phyloP scores from a whole-genome alignment of 1,140 invertebrate genomes.

The Zaprionus taronus region DNA sequence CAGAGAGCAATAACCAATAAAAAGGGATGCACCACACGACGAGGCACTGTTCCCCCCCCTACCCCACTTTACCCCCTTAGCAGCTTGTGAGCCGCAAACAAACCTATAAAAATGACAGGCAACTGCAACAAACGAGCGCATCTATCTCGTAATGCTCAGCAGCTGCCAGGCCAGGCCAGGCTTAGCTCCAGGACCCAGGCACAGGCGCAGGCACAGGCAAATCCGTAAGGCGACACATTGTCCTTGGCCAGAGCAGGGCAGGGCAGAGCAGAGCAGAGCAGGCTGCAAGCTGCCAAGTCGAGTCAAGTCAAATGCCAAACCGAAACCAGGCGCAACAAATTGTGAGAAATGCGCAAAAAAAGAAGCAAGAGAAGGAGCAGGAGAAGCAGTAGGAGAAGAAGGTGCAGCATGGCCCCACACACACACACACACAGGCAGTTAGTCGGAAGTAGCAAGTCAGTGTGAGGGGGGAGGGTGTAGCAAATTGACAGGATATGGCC shows the following conservation, averaged over 20 bases:
- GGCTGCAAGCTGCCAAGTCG: constrained; percentile 44
- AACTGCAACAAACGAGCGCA: constrained; percentile 79
- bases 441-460: constrained; percentile 6
- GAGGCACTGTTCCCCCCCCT: background rate
- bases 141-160: constrained; percentile 59
- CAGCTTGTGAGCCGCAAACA: constrained; percentile 64
- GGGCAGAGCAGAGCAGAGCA: background rate
- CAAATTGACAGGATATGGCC: constrained; percentile 76
- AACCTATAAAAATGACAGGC: constrained; percentile 80
- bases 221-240: constrained; percentile 52
- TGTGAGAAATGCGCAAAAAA: constrained; percentile 67
- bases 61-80: background rate
- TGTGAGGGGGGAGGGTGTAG: constrained; percentile 17
- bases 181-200: background rate
- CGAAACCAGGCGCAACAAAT: constrained; percentile 62
- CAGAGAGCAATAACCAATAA: constrained; percentile 58
- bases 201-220: constrained; percentile 13
- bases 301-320: constrained; percentile 57
- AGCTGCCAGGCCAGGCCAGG: constrained; percentile 13
- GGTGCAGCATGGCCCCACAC: constrained; percentile 22
- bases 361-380: constrained; percentile 14
- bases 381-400: constrained; percentile 12
- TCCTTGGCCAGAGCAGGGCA: constrained; percentile 17
- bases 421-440: background rate
- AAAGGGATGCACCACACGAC: constrained; percentile 19